phyloP scores from a whole-genome alignment of 2,888 invertebrate species.

The Hesperia comma region DNA sequence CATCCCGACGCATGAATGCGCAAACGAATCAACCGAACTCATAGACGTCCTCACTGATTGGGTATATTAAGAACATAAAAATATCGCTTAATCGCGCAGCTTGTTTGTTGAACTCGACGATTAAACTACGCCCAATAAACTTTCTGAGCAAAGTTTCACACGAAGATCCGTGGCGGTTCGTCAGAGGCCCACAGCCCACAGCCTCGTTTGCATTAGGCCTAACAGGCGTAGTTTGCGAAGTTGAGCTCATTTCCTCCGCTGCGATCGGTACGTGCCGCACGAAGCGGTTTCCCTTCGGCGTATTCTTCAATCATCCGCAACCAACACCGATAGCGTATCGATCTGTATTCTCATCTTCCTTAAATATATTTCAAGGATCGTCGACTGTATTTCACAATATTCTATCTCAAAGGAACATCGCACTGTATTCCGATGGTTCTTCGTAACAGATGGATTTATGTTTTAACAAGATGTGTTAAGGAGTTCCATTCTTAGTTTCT shows the following conservation, averaged over 20 bases:
- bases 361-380: not conserved
- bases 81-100: too few relatives aligned
- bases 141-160: not conserved
- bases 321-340: not conserved
- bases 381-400: not conserved
- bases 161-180: not conserved
- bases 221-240: not conserved
- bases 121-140: not conserved
- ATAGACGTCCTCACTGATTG: too few relatives aligned
- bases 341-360: slow-evolving; percentile 3
- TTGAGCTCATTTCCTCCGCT: slow-evolving; percentile 19
- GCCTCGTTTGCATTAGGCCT: slow-evolving; percentile 1
- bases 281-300: slow-evolving; percentile 15
- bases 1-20: too few relatives aligned
- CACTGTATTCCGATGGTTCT: not conserved
- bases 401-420: too few relatives aligned
- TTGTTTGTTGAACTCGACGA: too few relatives aligned
- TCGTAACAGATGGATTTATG: not conserved
- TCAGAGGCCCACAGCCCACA: not conserved
- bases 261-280: slow-evolving; percentile 9
- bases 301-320: slow-evolving; percentile 16
- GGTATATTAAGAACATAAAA: too few relatives aligned
- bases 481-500: too few relatives aligned
- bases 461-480: too few relatives aligned
- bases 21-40: too few relatives aligned